Percentiles rank a stretch among this genome's conserved stretches.
Evolutionary conservation across 2,113 vertebrate genomes (phyloP).

Genomic region (Cinclus cinclus): DNA sequence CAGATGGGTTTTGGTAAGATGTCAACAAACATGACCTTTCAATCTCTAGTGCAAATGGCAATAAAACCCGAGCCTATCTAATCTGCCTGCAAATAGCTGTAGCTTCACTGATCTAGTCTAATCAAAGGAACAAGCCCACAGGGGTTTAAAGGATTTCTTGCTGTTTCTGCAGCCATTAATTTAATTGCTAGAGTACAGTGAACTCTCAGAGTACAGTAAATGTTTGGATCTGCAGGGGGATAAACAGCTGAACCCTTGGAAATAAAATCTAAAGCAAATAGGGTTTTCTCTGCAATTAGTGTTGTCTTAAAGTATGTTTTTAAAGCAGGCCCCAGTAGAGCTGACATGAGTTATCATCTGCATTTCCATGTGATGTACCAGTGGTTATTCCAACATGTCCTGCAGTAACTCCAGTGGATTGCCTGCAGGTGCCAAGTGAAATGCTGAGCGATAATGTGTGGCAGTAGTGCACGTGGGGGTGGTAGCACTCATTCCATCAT

Average conservation of each 20-base stretch:
- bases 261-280: constrained; percentile 56
- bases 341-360: constrained; percentile 20
- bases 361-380: background rate
- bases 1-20: constrained; percentile 61
- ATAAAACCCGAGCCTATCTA: constrained; percentile 60
- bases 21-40: constrained; percentile 71
- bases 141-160: constrained; percentile 72
- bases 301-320: constrained; percentile 54
- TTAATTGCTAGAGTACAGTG: constrained; percentile 74
- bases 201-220: constrained; percentile 68
- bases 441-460: background rate
- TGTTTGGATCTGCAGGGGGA: constrained; percentile 64
- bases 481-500: background rate
- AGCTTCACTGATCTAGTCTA: constrained; percentile 73
- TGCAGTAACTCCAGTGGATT: background rate
- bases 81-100: constrained; percentile 75
- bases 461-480: background rate
- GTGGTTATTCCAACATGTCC: background rate
- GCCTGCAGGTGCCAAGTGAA: background rate
- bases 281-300: constrained; percentile 61
- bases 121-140: constrained; percentile 75
- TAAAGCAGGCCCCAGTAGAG: constrained; percentile 15
- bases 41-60: constrained; percentile 62
- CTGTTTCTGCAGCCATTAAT: constrained; percentile 70
- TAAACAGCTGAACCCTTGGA: constrained; percentile 60